phyloP scores from a whole-genome alignment of 2,888 invertebrate species.

The Lepeophtheirus nordmannii region DNA sequence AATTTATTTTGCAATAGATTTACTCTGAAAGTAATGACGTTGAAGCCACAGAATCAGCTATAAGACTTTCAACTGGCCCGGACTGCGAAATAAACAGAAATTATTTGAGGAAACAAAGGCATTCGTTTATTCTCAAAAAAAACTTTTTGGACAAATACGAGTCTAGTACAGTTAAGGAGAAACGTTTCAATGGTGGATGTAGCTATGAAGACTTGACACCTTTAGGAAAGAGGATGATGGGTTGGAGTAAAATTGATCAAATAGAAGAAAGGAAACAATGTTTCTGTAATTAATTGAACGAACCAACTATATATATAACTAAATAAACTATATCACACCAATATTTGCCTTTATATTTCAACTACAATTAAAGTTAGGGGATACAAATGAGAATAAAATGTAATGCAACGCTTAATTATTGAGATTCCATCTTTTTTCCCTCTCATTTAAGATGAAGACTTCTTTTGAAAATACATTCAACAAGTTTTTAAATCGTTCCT shows the following conservation, averaged over 20 bases:
- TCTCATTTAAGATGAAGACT: not conserved
- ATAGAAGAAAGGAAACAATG: not conserved
- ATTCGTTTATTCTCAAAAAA: not conserved
- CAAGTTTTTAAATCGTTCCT: not conserved
- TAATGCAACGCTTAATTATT: not conserved
- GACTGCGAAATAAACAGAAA: constrained; percentile 10
- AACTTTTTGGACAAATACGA: not conserved
- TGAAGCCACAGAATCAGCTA: not conserved
- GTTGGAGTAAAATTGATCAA: not conserved
- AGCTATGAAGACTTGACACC: not conserved
- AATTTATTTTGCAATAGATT: not conserved
- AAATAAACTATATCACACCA: no score
- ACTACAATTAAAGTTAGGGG: no score
- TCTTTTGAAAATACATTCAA: not conserved
- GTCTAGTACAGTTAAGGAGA: not conserved
- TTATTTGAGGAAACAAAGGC: not conserved
- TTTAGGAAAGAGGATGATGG: constrained; percentile 7
- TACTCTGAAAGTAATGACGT: not conserved
- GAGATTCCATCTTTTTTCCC: not conserved
- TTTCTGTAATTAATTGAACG: no score
- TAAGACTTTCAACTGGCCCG: constrained; percentile 6
- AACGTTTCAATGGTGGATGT: not conserved
- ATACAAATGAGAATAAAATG: no score
- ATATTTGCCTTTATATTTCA: no score
- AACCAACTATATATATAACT: no score